Evolutionary conservation across 2,888 invertebrate genomes (phyloP).

Genomic region (Physocephala rufipes): DNA sequence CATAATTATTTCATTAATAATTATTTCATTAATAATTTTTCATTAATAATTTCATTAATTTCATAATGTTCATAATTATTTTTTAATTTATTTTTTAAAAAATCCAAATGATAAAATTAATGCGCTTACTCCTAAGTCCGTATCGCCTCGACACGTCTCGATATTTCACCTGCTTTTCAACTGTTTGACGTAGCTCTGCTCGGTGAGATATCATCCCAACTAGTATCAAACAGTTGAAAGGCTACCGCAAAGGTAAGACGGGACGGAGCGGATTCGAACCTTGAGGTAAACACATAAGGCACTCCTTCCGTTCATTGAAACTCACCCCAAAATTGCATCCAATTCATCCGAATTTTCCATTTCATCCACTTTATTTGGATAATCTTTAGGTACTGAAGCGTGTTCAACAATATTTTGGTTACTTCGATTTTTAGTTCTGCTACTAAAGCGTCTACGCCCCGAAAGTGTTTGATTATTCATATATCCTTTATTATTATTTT

Average conservation of each 20-base stretch:
- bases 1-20: too few species aligned
- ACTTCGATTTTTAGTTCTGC: conserved; percentile 18
- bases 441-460: conserved; percentile 45
- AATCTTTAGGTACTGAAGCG: conserved; percentile 12
- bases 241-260: too few species aligned
- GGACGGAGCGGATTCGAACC: too few species aligned
- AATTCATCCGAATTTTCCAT: conserved; percentile 70
- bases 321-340: conserved; percentile 78
- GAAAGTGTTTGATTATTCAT: conserved; percentile 47
- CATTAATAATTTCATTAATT: too few species aligned
- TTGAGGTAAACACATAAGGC: neutral
- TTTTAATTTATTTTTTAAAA: too few species aligned
- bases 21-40: too few species aligned
- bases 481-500: conserved; percentile 29
- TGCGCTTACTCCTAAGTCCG: too few species aligned
- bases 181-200: neutral
- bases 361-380: conserved; percentile 10
- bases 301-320: conserved; percentile 26
- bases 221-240: too few species aligned
- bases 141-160: too few species aligned
- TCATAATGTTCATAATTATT: too few species aligned
- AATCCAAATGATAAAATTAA: too few species aligned
- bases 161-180: neutral
- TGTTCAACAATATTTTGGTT: too few species aligned
- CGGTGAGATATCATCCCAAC: neutral